Base-by-base conservation (phyloP, 2,113 vertebrate species). In the Zapus hudsonius region DNA sequence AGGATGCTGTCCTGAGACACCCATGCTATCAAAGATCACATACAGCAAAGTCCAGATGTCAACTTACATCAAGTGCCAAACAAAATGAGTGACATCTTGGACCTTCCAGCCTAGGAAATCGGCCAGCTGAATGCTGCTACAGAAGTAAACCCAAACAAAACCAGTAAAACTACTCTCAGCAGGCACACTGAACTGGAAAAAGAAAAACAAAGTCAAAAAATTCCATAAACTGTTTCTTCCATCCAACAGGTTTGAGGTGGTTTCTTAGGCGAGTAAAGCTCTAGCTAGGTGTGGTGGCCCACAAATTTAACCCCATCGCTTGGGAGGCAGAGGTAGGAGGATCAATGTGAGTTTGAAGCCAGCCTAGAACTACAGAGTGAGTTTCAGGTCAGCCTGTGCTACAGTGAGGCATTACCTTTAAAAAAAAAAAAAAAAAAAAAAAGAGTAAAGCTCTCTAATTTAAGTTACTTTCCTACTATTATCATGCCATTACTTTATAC, bases 141-240 rank as follows among this genome's bases (percentile, higher is more conserved):
- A 27, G 33, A 25, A 90, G 8, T 74, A 33, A 94, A 76, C 44
- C n/a, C n/a, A 31, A 29, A 76, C 23, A 78, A 94, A 82, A 82
- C 27, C 42, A 59, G n/a, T 1, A 70, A 31, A 87, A 84, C 13
- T 76, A 29, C 16, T n/a, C 23, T n/a, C 23, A 92, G 80, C 2
- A 84, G 19, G 66, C 31, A 61, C 23, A 75, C 0, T 85, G 7
- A 88, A 85, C n/a, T 52, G 36, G 25, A 25, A 64, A 33, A 25
- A 27, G 22, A 25, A 64, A 11, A 64, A 42, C 40, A 66, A 75
- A 74, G 38, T 33, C 5, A 89, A n/a, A n/a, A n/a, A n/a, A n/a
- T n/a, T n/a, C n/a, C n/a, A 57, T 69, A n/a, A 80, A 86, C 8
- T 66, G 36, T 2, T 87, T 22, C 83, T 92, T 90, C 84, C 89